phyloP scores from a whole-genome alignment of 2,888 invertebrate species.

The Platypus cylindrus region DNA sequence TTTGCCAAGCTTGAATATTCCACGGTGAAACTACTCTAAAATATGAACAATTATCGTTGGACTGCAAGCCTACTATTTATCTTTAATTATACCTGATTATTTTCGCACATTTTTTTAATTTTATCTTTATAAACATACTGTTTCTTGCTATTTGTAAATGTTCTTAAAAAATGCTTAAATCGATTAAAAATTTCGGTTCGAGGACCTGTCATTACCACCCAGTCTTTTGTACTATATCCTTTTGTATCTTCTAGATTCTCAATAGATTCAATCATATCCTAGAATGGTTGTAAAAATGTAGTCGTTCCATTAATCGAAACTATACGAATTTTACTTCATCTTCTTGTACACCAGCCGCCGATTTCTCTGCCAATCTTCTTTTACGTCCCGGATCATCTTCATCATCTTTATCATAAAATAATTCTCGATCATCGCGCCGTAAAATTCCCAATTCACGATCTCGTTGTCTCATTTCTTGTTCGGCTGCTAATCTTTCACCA shows the following conservation, averaged over 20 bases:
- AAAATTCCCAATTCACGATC: conserved; percentile 54
- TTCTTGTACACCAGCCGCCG: conserved; percentile 66
- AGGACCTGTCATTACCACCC: conserved; percentile 93
- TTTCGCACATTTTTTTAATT: conserved; percentile 89
- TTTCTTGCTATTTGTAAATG: conserved; percentile 75
- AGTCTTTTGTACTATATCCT: conserved; percentile 87
- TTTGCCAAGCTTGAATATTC: conserved; percentile 86
- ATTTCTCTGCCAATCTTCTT: conserved; percentile 73
- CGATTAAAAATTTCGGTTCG: conserved; percentile 90
- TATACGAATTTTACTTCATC: conserved; percentile 57
- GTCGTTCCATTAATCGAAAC: not conserved
- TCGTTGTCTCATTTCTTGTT: conserved; percentile 70
- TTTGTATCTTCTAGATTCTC: conserved; percentile 97
- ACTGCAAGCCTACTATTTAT: not conserved
- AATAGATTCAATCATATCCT: conserved; percentile 87
- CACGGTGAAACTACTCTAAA: conserved; percentile 69
- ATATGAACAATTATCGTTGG: conserved; percentile 12
- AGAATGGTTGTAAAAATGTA: conserved; percentile 12
- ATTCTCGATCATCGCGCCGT: conserved; percentile 65
- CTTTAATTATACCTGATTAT: conserved; percentile 46
- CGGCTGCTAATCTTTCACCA: conserved; percentile 80
- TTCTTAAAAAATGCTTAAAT: conserved; percentile 84
- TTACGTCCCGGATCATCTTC: conserved; percentile 44
- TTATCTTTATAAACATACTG: conserved; percentile 85
- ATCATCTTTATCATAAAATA: conserved; percentile 56